These are phyloP conservation scores for Conus canariensis DNA, from an alignment of 2,888 invertebrate species.

Conservation along the genomic window DNA sequence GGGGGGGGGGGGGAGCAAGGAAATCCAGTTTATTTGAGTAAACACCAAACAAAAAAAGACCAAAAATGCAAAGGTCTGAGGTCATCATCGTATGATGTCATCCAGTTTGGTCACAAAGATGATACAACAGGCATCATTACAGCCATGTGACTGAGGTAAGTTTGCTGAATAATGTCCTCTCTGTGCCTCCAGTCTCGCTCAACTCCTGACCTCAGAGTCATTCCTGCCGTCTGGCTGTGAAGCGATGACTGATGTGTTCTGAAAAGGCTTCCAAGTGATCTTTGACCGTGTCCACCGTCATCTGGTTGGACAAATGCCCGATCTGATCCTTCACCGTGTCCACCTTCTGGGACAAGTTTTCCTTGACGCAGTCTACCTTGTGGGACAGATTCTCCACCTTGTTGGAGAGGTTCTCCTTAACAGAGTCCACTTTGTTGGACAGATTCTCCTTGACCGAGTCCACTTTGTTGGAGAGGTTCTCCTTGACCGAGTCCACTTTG, in stretches of 20 bases:
- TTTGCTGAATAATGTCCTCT: too few species aligned
- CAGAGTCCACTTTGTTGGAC: conserved; percentile 7
- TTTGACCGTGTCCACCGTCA: conserved; percentile 5
- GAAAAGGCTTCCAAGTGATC: conserved; percentile 8
- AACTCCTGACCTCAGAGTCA: neutral
- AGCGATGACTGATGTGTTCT: neutral
- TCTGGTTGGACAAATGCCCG: conserved; percentile 8
- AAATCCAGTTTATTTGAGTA: too few species aligned
- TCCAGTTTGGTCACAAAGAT: too few species aligned
- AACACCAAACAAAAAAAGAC: too few species aligned
- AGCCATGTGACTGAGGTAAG: too few species aligned
- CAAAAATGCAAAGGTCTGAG: too few species aligned
- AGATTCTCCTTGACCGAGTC: conserved; percentile 23
- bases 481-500: conserved; percentile 18
- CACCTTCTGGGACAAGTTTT: neutral
- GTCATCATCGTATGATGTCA: too few species aligned
- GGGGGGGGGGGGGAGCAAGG: too few species aligned
- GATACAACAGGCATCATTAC: too few species aligned
- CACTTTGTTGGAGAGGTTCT: conserved; percentile 5
- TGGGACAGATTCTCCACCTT: conserved; percentile 18
- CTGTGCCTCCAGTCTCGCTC: too few species aligned
- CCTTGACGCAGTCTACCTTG: conserved; percentile 9
- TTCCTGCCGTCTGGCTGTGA: neutral
- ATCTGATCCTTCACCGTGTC: conserved; percentile 12
- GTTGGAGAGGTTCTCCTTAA: conserved; percentile 23